A percentile compares a stretch with the other conserved stretches of the same genome.
Evolutionary conservation across 1,140 invertebrate species (phyloP).

Genomic region (Drosophila bifasciata): DNA sequence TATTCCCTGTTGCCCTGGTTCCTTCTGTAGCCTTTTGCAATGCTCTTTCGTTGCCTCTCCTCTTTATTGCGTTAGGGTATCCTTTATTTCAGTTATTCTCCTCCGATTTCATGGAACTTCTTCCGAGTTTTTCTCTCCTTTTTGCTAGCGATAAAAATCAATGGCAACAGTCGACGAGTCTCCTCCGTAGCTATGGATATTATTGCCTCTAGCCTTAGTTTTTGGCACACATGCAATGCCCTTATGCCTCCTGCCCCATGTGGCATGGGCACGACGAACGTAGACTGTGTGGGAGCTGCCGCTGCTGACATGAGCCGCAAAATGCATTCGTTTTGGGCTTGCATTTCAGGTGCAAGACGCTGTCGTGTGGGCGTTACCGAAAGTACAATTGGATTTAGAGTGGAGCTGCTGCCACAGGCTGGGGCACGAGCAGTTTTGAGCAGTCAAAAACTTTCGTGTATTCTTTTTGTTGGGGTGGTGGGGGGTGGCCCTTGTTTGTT

Average conservation of each 20-base stretch:
- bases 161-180: constrained; percentile 58
- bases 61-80: constrained; percentile 8
- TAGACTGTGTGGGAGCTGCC: constrained; percentile 43
- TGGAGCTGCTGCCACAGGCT: not conserved
- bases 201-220: constrained; percentile 20
- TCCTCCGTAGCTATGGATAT: constrained; percentile 35
- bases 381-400: constrained; percentile 52
- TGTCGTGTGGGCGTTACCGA: constrained; percentile 59
- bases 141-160: constrained; percentile 66
- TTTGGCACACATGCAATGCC: constrained; percentile 73
- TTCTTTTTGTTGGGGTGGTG: constrained; percentile 4
- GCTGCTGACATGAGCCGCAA: constrained; percentile 45
- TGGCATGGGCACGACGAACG: not conserved
- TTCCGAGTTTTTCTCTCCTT: constrained; percentile 33
- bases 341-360: constrained; percentile 57
- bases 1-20: too few relatives aligned
- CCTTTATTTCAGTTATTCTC: too few relatives aligned
- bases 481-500: constrained; percentile 56
- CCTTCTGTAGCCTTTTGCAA: too few relatives aligned
- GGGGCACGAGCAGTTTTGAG: constrained; percentile 25
- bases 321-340: constrained; percentile 33
- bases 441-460: constrained; percentile 67
- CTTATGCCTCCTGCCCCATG: not conserved
- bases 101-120: constrained; percentile 40
- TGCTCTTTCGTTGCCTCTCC: too few relatives aligned